These are phyloP conservation scores for Ladona fulva DNA, from an alignment of 1,140 invertebrate species.

Conservation along the genomic window DNA sequence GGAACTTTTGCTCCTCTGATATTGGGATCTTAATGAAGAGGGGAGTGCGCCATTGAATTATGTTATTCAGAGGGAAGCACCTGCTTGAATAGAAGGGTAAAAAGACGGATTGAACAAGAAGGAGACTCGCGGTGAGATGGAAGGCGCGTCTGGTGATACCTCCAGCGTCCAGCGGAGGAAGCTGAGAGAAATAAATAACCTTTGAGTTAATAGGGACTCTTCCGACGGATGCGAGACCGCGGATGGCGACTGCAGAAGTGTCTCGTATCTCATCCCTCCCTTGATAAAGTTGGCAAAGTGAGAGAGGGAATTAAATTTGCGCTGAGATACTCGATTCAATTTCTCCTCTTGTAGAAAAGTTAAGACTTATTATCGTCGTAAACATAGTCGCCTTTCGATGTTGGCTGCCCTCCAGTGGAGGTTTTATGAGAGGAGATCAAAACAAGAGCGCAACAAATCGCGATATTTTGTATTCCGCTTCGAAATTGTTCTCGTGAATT, in stretches of 20 bases:
- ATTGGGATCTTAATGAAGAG: neutral
- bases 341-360: neutral
- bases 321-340: neutral
- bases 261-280: no score
- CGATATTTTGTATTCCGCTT: no score
- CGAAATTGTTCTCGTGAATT: no score
- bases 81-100: neutral
- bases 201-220: no score
- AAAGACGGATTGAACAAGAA: neutral
- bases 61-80: neutral
- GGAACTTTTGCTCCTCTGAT: neutral
- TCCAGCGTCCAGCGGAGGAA: no score
- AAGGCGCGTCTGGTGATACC: no score
- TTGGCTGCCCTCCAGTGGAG: neutral
- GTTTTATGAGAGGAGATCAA: neutral
- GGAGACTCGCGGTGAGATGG: neutral
- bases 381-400: neutral
- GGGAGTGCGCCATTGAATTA: neutral
- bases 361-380: neutral
- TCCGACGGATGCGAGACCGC: no score
- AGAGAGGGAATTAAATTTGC: no score
- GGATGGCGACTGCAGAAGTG: no score
- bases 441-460: neutral
- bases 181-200: no score
- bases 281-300: no score